phyloP scores from a whole-genome alignment of 2,797 vertebrate genomes.

The Ispidina lecontei region DNA sequence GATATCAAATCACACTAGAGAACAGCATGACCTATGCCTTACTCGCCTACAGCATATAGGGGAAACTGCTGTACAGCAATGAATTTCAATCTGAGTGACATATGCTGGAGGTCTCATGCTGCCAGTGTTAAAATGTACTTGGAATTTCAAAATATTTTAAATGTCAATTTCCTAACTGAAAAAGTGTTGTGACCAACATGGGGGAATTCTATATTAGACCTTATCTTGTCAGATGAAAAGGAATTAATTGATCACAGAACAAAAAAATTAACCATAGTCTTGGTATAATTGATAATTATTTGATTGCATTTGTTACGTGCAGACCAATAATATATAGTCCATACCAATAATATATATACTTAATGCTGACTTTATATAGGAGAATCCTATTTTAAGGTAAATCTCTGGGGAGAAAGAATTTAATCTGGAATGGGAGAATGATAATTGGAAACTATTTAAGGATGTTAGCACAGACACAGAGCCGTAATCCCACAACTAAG shows the following conservation, averaged over 20 bases:
- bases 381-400: background rate
- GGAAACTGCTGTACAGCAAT: background rate
- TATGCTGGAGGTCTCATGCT: background rate
- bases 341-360: background rate
- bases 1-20: conserved; percentile 48
- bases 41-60: background rate
- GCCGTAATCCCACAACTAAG: background rate
- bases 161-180: conserved; percentile 5
- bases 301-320: conserved; percentile 1
- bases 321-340: conserved; percentile 19
- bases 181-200: background rate
- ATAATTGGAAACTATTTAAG: background rate
- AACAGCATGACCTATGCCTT: conserved; percentile 17
- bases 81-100: conserved; percentile 5
- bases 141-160: conserved; percentile 38
- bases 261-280: conserved; percentile 14
- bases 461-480: background rate
- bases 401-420: background rate
- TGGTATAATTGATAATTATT: background rate
- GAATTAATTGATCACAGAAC: conserved; percentile 36
- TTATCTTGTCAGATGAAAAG: conserved; percentile 40
- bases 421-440: background rate
- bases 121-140: conserved; percentile 12
- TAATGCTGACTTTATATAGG: background rate
- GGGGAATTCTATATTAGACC: conserved; percentile 2